These are phyloP conservation scores for Alloscopus bannaensis DNA, from an alignment of 2,888 invertebrate species.

Conservation along the genomic window DNA sequence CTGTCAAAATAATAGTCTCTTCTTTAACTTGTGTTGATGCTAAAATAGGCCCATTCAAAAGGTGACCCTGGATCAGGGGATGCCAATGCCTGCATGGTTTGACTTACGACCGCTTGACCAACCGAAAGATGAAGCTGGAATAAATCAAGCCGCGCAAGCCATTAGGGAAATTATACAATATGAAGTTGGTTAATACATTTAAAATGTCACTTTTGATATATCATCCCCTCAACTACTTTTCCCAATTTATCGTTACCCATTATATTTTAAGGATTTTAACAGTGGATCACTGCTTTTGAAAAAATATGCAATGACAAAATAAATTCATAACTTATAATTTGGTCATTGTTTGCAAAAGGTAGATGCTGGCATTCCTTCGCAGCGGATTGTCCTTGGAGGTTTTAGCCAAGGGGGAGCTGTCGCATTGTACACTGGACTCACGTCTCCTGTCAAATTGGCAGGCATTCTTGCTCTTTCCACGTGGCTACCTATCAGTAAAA, in stretches of 20 bases:
- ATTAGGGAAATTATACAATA: slow-evolving; percentile 61
- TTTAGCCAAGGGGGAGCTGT: slow-evolving; percentile 98
- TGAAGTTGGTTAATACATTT: slow-evolving; percentile 50
- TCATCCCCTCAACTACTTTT: too few relatives aligned
- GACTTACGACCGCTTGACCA: slow-evolving; percentile 90
- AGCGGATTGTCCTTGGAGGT: slow-evolving; percentile 92
- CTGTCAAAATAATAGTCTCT: not conserved
- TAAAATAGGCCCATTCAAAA: slow-evolving; percentile 84
- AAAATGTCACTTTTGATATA: not conserved
- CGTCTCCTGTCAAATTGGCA: slow-evolving; percentile 87
- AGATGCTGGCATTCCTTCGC: slow-evolving; percentile 86
- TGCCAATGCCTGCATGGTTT: slow-evolving; percentile 93
- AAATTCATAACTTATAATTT: not conserved
- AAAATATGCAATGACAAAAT: too few relatives aligned
- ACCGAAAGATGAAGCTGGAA: slow-evolving; percentile 91
- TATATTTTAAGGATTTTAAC: too few relatives aligned
- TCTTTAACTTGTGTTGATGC: not conserved
- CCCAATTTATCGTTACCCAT: too few relatives aligned
- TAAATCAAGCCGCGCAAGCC: slow-evolving; percentile 73
- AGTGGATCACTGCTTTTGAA: too few relatives aligned
- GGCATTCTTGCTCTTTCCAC: slow-evolving; percentile 94
- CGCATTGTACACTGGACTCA: slow-evolving; percentile 94
- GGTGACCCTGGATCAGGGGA: slow-evolving; percentile 93
- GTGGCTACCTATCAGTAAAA: slow-evolving; percentile 94
- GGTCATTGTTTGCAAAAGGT: slow-evolving; percentile 64